A percentile compares a stretch with the other conserved stretches of the same genome.
Conservation (phyloP, 2,888 invertebrate genomes). For the Ernsta delagoae region DNA sequence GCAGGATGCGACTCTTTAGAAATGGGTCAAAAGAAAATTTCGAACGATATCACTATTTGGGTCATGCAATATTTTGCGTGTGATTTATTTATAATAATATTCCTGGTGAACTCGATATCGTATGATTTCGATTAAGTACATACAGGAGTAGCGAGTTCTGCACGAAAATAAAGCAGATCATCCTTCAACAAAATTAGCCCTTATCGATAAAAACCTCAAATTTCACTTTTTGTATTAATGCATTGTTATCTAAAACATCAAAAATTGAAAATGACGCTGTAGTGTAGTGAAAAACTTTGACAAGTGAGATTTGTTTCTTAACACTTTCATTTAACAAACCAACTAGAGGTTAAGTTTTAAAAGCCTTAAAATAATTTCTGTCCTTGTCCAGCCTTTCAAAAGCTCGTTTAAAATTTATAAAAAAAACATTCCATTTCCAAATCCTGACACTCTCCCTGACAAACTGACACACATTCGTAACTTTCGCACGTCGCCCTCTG, state of each 20-base stretch:
- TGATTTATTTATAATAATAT: constrained; percentile 44
- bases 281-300: too few species aligned
- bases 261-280: too few species aligned
- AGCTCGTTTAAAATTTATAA: background rate
- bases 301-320: too few species aligned
- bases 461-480: constrained; percentile 37
- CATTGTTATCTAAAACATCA: too few species aligned
- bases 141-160: background rate
- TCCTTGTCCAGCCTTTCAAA: too few species aligned
- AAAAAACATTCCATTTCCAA: constrained; percentile 12
- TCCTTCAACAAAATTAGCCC: background rate
- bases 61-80: constrained; percentile 64
- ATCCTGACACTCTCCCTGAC: constrained; percentile 21
- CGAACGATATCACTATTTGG: constrained; percentile 59
- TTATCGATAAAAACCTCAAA: too few species aligned
- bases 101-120: constrained; percentile 9
- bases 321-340: too few species aligned
- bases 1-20: constrained; percentile 60
- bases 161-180: background rate
- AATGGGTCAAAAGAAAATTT: constrained; percentile 73
- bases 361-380: too few species aligned
- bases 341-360: too few species aligned
- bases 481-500: constrained; percentile 34
- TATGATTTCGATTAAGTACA: background rate
- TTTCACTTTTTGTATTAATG: too few species aligned